These are phyloP conservation scores for Wasmannia auropunctata DNA, from an alignment of 1,140 invertebrate species.

Conservation along the genomic window DNA sequence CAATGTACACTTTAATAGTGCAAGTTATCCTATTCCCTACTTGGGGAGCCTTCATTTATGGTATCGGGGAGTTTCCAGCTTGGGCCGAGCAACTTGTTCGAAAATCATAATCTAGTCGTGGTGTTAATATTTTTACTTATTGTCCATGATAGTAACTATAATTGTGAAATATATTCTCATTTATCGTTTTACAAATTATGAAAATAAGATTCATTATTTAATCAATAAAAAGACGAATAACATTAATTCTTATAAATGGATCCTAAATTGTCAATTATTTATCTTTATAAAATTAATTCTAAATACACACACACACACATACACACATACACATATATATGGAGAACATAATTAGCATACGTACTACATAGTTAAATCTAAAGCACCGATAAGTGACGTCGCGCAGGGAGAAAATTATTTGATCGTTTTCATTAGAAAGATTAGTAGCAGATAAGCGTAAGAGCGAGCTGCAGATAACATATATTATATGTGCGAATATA, in stretches of 20 bases:
- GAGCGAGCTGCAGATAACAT: too few relatives aligned
- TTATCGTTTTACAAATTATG: neutral
- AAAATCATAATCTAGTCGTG: neutral
- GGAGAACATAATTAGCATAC: too few relatives aligned
- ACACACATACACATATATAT: too few relatives aligned
- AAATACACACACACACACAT: neutral
- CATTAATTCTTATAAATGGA: neutral
- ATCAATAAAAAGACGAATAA: neutral
- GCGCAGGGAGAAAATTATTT: too few relatives aligned
- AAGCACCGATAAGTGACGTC: too few relatives aligned
- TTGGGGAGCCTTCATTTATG: conserved; percentile 84
- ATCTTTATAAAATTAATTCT: neutral
- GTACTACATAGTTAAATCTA: too few relatives aligned
- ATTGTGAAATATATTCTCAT: neutral
- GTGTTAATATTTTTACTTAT: neutral
- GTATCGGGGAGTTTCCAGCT: conserved; percentile 84
- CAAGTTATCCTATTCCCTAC: conserved; percentile 78
- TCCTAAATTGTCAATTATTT: neutral
- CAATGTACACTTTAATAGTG: conserved; percentile 78
- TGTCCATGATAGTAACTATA: neutral
- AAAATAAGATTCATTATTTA: neutral
- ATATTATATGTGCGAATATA: too few relatives aligned
- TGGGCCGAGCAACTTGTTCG: conserved; percentile 74
- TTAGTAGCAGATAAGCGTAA: too few relatives aligned
- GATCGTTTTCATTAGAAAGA: too few relatives aligned